Evolutionary conservation across 1,140 invertebrate genomes (phyloP), one percentile per base, ranked within the genome.

Genomic region (Nixonia krombeini): DNA sequence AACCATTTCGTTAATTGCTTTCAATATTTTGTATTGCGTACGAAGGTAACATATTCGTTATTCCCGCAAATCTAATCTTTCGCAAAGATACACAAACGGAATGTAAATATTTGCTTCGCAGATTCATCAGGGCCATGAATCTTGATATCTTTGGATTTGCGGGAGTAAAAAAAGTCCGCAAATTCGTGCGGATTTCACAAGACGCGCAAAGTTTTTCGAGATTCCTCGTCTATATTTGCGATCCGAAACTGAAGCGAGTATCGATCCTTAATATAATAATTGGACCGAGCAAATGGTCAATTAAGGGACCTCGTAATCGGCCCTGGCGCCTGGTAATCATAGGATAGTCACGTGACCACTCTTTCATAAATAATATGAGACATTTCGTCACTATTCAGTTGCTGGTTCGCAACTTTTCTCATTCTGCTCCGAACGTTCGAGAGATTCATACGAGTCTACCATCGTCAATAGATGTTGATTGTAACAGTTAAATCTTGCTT

Each of bases 401-500:
- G n/a, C n/a, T n/a, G n/a, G n/a, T n/a, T n/a, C n/a, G n/a, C n/a
- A 33, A 8, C 26, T 33, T 44, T 7, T 38, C 45, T 38, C 17
- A 45, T 59, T 2, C 21, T 6, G 28, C 31, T 41, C 37, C 37
- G 31, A 38, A 50, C 25, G 25, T 31, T 23, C 12, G 12, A 8
- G 7, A 21, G 25, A 33, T 61, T 47, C 42, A 41, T 46, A 59
- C 35, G 18, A 52, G 35, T 29, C 17, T 62, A 55, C 50, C 51
- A 40, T 40, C 16, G 10, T 40, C 16, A 21, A 40, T 18, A 37
- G 40, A 56, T 52, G 41, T 25, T 57, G 52, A 52, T 47, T 23
- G 46, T 41, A 52, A 64, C 61, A 37, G 41, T 52, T 51, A 42
- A 64, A 64, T 64, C 41, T 51, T 35, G 52, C 52, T n/a, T n/a